phyloP scores from a whole-genome alignment of 64 coral and sea anemone species.

The Orbicella faveolata region DNA sequence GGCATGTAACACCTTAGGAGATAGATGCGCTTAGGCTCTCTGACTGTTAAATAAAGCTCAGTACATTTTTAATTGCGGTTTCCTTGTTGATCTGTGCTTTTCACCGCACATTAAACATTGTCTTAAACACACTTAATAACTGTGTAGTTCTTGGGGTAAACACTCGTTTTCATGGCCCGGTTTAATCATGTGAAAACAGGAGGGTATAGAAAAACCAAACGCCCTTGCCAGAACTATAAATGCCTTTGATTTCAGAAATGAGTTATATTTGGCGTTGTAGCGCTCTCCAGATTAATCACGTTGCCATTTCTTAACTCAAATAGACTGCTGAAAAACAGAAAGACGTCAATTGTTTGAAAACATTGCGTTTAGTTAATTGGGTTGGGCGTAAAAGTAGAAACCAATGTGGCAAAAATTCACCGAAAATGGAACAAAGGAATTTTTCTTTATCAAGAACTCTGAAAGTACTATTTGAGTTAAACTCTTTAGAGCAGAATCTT shows the following conservation, averaged over 20 bases:
- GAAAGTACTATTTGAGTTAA: not conserved
- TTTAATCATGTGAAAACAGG: not conserved
- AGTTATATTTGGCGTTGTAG: not conserved
- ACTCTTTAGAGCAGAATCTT: not conserved
- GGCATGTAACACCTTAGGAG: not conserved
- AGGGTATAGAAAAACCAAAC: not conserved
- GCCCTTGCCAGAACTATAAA: not conserved
- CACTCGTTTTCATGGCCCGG: not conserved
- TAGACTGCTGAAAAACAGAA: no score
- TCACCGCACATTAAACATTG: constrained; percentile 3
- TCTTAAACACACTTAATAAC: not conserved
- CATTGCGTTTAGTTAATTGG: not conserved
- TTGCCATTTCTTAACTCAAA: not conserved
- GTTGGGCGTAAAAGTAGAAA: not conserved
- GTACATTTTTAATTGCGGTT: constrained; percentile 44
- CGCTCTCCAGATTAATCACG: not conserved
- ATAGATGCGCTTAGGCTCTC: not conserved
- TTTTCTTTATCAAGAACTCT: not conserved
- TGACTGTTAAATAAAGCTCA: constrained; percentile 20
- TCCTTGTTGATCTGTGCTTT: constrained; percentile 27
- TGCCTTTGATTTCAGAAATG: not conserved
- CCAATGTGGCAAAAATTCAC: not conserved
- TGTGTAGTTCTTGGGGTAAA: not conserved
- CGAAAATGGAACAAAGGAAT: not conserved
- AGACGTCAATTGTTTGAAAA: not conserved